These are phyloP conservation scores for Nyctereutes procyonoides DNA, from an alignment of 2,113 vertebrate species.

Conservation along the genomic window DNA sequence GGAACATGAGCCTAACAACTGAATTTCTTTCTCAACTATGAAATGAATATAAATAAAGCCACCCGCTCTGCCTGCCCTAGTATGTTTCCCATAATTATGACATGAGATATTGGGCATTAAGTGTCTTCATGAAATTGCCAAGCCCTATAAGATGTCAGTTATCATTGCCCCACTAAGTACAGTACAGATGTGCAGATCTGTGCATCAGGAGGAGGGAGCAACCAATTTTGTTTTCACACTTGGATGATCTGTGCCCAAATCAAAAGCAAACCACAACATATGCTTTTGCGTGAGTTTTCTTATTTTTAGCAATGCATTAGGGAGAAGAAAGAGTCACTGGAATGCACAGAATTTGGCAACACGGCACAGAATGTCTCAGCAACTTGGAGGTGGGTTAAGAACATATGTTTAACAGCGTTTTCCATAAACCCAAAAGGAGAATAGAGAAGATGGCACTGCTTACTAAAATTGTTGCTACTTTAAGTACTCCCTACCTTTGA, in stretches of 20 bases:
- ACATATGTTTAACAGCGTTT: slow-evolving; percentile 66
- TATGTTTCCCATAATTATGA: neutral
- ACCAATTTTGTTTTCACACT: slow-evolving; percentile 69
- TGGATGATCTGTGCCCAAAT: slow-evolving; percentile 65
- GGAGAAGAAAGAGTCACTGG: slow-evolving; percentile 56
- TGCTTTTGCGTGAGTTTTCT: neutral
- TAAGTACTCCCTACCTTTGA: slow-evolving; percentile 45
- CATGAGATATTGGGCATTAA: neutral
- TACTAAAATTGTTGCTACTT: slow-evolving; percentile 17
- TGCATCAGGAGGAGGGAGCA: neutral
- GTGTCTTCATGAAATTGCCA: slow-evolving; percentile 13
- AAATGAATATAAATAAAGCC: neutral
- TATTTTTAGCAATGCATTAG: slow-evolving; percentile 68
- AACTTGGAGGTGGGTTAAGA: slow-evolving; percentile 61
- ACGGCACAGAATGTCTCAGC: neutral
- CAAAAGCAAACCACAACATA: slow-evolving; percentile 61
- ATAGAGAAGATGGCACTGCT: neutral
- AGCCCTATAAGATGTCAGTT: neutral
- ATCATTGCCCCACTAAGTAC: neutral
- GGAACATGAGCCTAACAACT: neutral
- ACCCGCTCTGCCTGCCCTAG: neutral
- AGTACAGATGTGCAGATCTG: slow-evolving; percentile 54
- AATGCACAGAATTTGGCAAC: slow-evolving; percentile 22
- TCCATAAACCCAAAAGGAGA: slow-evolving; percentile 57
- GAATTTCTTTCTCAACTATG: neutral